Evolutionary conservation across 2,888 invertebrate species (phyloP).

Genomic region (Lordiphosa fenestrarum): DNA sequence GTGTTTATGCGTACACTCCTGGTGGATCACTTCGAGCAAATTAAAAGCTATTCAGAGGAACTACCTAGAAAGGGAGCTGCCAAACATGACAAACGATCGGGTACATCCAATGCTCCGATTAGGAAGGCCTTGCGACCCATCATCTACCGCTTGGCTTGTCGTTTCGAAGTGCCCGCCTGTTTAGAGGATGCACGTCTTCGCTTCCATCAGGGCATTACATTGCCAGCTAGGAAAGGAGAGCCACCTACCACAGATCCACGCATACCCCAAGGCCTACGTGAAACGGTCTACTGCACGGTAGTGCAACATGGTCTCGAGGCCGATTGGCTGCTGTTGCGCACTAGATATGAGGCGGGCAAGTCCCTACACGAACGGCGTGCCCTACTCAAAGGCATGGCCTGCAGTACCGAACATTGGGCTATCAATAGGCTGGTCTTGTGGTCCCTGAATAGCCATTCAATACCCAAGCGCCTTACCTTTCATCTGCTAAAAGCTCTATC

Average conservation of each 20-base stretch:
- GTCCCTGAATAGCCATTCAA: constrained; percentile 4
- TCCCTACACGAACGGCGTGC: constrained; percentile 3
- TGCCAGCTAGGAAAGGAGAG: too few relatives aligned
- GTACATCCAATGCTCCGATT: not conserved
- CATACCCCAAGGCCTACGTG: constrained; percentile 7
- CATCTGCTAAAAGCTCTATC: constrained; percentile 1
- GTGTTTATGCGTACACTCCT: constrained; percentile 14
- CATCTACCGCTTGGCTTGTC: constrained; percentile 18
- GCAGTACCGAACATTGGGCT: constrained; percentile 23
- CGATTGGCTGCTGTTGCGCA: constrained; percentile 12
- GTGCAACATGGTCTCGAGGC: constrained; percentile 15
- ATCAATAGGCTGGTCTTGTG: constrained; percentile 12
- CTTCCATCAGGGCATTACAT: not conserved
- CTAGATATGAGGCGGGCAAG: not conserved
- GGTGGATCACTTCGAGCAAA: constrained; percentile 1
- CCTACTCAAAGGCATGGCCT: constrained; percentile 10
- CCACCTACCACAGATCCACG: not conserved
- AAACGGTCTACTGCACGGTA: constrained; percentile 13
- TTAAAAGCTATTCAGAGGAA: not conserved
- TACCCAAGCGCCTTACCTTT: constrained; percentile 1
- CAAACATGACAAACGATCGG: too few relatives aligned
- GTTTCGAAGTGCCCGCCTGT: constrained; percentile 15
- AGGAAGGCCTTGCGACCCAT: not conserved
- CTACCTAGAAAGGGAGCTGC: not conserved
- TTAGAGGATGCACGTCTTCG: constrained; percentile 9